Evolutionary conservation across 2,797 vertebrate species (phyloP), one percentile per base, ranked within the genome.

Genomic region (Okamejei kenojei): DNA sequence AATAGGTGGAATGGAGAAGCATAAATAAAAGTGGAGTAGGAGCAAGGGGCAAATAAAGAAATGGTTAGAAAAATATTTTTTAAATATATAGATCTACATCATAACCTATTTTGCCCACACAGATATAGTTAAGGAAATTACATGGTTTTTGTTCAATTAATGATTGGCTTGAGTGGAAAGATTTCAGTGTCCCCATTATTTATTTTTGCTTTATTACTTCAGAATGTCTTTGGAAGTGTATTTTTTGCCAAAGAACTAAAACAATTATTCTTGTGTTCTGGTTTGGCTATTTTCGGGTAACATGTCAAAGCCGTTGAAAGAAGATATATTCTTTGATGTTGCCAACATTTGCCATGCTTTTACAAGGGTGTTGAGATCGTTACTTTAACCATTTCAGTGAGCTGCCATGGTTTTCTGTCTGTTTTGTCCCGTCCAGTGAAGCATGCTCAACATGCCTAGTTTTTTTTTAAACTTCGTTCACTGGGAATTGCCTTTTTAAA

Each of bases 401-500:
- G 98, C 98, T 99, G 98, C 97, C 98, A 98, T 98, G 97, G 96
- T 98, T 97, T 96, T 97, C 95, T 95, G 97, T 97, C 96, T 96
- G 97, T 97, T 96, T 96, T 95, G 96, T 96, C 96, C 97, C 96
- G 95, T 96, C 96, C 71, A 95, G 95, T 96, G 96, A 95, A 97
- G 97, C 97, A 97, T 97, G 97, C 96, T 96, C 96, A 95, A 96
- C 94, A 94, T 95, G 94, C 95, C 95, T 96, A 96, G 95, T 76
- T 95, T 76, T 95, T 96, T 95, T 76, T 95, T 96, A 95, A 96
- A 96, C 96, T 95, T 94, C 95, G 96, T 97, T 95, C 96, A 96
- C 97, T 96, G 95, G 96, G 95, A 45, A 54, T n/a, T 45, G 90
- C 90, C 38, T 86, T 81, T 88, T 15, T 45, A 45, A 45, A 45